These are phyloP conservation scores for Eolophus roseicapilla DNA, from an alignment of 2,113 vertebrate genomes.

Conservation along the genomic window DNA sequence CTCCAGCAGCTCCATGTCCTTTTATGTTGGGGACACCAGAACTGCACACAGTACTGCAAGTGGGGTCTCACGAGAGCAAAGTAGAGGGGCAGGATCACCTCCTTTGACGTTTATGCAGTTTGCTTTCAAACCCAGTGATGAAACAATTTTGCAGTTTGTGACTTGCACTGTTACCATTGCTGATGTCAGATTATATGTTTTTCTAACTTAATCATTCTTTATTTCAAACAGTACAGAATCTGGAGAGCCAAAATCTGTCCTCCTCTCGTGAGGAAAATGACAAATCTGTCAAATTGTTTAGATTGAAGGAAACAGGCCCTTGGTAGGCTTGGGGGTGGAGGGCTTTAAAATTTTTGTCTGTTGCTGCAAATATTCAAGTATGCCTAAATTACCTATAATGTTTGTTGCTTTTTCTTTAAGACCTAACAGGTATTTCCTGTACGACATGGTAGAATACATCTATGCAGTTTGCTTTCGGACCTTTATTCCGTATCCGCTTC, in stretches of 20 bases:
- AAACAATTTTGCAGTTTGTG: background rate
- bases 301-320: background rate
- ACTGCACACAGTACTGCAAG: background rate
- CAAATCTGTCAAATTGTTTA: background rate
- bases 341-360: background rate
- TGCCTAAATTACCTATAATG: background rate
- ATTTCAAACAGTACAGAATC: background rate
- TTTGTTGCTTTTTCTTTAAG: conserved; percentile 64
- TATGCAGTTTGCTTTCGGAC: conserved; percentile 77
- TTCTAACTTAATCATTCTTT: background rate
- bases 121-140: conserved; percentile 57
- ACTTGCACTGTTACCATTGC: background rate
- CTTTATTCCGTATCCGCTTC: conserved; percentile 83
- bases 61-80: background rate
- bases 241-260: background rate
- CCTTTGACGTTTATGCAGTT: conserved; percentile 65
- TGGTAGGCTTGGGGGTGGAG: background rate
- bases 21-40: background rate
- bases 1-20: background rate
- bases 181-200: background rate
- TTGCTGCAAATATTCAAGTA: background rate
- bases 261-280: background rate
- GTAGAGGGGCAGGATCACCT: background rate
- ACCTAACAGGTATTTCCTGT: conserved; percentile 86
- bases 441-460: conserved; percentile 89